These are phyloP conservation scores for Pogonomyrmex californicus DNA, from an alignment of 1,140 invertebrate species.

Conservation along the genomic window DNA sequence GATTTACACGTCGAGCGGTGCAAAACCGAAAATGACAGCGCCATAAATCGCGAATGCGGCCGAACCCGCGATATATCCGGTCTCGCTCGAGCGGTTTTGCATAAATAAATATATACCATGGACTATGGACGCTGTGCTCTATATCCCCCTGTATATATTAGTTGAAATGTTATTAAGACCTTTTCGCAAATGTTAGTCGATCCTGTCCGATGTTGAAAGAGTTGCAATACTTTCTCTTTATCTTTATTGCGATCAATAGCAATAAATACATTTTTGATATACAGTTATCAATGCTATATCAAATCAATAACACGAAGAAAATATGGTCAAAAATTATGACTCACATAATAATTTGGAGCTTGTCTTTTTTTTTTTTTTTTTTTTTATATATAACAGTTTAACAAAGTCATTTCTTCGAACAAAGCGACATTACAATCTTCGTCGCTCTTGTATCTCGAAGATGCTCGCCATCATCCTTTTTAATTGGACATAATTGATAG, in stretches of 20 bases:
- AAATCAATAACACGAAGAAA: background rate
- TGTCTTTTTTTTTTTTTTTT: no score
- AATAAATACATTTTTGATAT: no score
- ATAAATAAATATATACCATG: conserved; percentile 79
- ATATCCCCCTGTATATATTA: conserved; percentile 21
- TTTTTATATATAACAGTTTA: background rate
- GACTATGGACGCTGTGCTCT: conserved; percentile 39
- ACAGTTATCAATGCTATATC: background rate
- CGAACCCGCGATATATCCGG: conserved; percentile 66
- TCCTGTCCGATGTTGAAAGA: conserved; percentile 1
- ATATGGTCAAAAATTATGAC: background rate
- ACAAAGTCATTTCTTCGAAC: background rate
- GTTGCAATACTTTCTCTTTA: background rate
- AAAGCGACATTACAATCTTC: background rate
- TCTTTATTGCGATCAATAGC: background rate
- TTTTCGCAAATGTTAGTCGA: conserved; percentile 17
- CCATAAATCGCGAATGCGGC: conserved; percentile 73
- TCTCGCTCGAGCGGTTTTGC: conserved; percentile 71
- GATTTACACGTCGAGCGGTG: conserved; percentile 65
- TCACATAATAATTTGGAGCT: background rate
- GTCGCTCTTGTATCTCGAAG: background rate
- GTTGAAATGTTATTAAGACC: conserved; percentile 55
- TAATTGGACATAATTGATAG: conserved; percentile 19
- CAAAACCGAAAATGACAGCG: conserved; percentile 72
- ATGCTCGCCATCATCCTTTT: background rate